Base-by-base conservation (phyloP, 1,140 invertebrate species). In the Aplysia californica region DNA sequence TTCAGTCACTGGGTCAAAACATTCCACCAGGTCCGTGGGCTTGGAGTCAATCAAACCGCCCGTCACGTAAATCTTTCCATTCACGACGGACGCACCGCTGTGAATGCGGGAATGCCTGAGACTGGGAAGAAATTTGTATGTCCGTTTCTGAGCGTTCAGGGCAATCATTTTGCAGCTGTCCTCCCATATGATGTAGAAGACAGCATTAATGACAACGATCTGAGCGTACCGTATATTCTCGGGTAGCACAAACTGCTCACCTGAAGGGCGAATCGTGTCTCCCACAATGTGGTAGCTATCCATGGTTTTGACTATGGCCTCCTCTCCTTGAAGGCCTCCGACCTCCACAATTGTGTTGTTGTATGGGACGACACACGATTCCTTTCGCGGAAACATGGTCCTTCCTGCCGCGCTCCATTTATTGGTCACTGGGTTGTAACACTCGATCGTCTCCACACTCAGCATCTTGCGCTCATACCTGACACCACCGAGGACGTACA, bases 31-130 rank as follows among this genome's bases (percentile, higher is more conserved):
- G 68, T 93, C 80, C 39, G 81, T 83, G 26, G 87, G 83, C 58
- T 84, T 83, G 15, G 81, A 80, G 76, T 86, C 83, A 18, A 85
- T 92, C 61, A 95, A 93, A 18, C 95, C 95, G 2, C 96, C 96
- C 81, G 95, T 94, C 18, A 95, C 94, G 83, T 96, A 96, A 1
- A 97, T 91, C 65, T 93, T 91, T 10, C 94, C 94, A 86, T 96
- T 94, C 15, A 95, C 93, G 56, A 95, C 94, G 36, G 94, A 94
- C 44, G 96, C 95, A 64, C 95, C 86, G 78, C 86, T 83, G 44
- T 85, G 81, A 56, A 83, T 82, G 55, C 86, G 86, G 38, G 76
- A 68, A 79, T 83, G 82, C 31, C 82, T 66, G 75, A 86, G 76
- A 35, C 86, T 83, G 3, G 86, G 80, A 21, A 89, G 80, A 55